Base-by-base conservation (phyloP, 2,888 invertebrate species). In the Drosophila planitibia region DNA sequence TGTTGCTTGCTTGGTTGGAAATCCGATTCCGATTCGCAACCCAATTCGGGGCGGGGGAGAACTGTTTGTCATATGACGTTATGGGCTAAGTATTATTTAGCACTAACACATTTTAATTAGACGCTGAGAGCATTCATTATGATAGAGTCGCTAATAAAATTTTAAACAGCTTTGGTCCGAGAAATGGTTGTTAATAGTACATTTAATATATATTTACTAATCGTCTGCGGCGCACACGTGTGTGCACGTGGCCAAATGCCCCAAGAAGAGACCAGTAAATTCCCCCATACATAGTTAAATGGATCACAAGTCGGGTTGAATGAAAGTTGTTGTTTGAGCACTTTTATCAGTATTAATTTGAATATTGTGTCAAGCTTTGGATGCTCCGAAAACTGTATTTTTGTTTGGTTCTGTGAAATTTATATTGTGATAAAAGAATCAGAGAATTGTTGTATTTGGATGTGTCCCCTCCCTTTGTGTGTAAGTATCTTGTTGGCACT, bases 21-120 rank as follows among this genome's bases (percentile, higher is more conserved):
- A 79, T 79, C 76, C 70, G 67, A 79, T 67, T 51, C 79, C 30
- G n/a, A 54, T 58, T 60, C 28, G 4, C 28, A 37, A 16, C 2
- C 25, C 25, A 25, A 25, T 7, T 55, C 28, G 65, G 22, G 32
- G 44, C 58, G 61, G 55, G 55, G 19, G 30, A 16, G 44, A 49
- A 41, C 35, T 63, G 68, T 76, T 78, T 90, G 87, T 90, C 89
- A 89, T 83, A 91, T 89, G 90, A 89, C 73, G 75, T 39, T 76
- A 66, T 62, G 61, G 47, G 47, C 33, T 58, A 82, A 81, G 76
- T 72, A 75, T 66, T 67, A 66, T 70, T 79, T 78, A 76, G 74
- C 81, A 79, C 66, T 65, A 25, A 16, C 25, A 67, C 55, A 57
- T 77, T 74, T 78, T 81, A 77, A 81, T 77, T 76, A 70, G 77